Evolutionary conservation across 2,113 vertebrate species (phyloP), one percentile per base, ranked within the genome.

Genomic region (Labrus mixtus): DNA sequence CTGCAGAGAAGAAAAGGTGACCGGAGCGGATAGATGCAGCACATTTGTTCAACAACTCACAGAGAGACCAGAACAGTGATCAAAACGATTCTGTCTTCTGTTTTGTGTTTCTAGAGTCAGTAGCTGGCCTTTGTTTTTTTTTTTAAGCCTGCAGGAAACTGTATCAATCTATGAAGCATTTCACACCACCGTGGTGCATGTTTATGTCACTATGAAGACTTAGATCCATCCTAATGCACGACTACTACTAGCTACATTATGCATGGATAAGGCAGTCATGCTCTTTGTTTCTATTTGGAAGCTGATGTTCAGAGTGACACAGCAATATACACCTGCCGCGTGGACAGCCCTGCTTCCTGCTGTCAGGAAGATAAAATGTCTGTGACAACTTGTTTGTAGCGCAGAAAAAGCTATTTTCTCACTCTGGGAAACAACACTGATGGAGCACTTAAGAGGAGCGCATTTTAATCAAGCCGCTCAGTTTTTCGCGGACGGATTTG

Each of bases 391-490:
- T 88, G 78, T 89, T 84, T 82, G 79, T 74, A 69, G 73, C 70
- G 19, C 50, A 57, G 77, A 68, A 79, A 79, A 82, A 82, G 78
- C 76, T 65, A 72, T 87, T 90, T 82, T 68, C 72, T 73, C 82
- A 25, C 55, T 25, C 36, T 43, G 55, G 46, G 46, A 84, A 81
- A 62, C 83, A 75, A 37, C 86, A 53, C 75, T 79, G 59, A 74
- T 83, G 82, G 76, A 87, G 73, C 76, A 73, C 76, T 84, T 86
- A 79, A 78, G 59, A 37, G 64, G 71, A 64, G 46, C 53, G n/a
- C 45, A 75, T 80, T 88, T 88, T 87, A 90, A 91, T 91, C 85
- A 77, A 63, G 58, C 75, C 57, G 45, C 77, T 76, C 82, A 61
- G 48, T 80, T 87, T 87, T 85, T 68, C 56, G 19, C 16, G 59